phyloP scores from a whole-genome alignment of 2,113 vertebrate genomes.

The Craseonycteris thonglongyai region DNA sequence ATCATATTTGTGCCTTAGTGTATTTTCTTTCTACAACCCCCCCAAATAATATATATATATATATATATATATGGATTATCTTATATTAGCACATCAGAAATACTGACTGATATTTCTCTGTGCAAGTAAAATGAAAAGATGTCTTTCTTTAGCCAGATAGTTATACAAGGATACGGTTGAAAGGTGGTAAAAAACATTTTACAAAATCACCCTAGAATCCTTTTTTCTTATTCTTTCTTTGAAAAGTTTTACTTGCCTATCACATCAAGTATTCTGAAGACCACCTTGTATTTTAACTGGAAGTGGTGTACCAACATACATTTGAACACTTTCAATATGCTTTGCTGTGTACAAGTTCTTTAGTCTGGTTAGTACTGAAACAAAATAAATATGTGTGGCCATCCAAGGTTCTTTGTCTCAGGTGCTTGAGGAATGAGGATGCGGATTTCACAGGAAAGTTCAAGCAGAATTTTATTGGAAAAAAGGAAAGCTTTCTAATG shows the following conservation, averaged over 20 bases:
- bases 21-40: not conserved
- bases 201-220: not conserved
- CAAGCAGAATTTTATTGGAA: too few species aligned
- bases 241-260: not conserved
- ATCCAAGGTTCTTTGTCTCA: too few species aligned
- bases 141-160: not conserved
- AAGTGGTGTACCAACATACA: not conserved
- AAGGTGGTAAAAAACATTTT: not conserved
- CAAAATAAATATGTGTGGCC: too few species aligned
- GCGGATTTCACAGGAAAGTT: too few species aligned
- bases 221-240: not conserved
- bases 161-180: not conserved
- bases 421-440: too few species aligned
- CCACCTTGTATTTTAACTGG: not conserved
- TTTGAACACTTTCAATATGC: not conserved
- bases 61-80: not conserved
- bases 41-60: not conserved
- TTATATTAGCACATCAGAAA: not conserved
- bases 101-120: not conserved
- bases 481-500: too few species aligned
- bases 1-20: not conserved
- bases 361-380: not conserved
- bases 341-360: not conserved
- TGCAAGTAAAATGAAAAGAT: constrained; percentile 17
- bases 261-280: constrained; percentile 31